Base-by-base conservation (phyloP, 2,888 invertebrate species). In the Amblyjoppa proteus region DNA sequence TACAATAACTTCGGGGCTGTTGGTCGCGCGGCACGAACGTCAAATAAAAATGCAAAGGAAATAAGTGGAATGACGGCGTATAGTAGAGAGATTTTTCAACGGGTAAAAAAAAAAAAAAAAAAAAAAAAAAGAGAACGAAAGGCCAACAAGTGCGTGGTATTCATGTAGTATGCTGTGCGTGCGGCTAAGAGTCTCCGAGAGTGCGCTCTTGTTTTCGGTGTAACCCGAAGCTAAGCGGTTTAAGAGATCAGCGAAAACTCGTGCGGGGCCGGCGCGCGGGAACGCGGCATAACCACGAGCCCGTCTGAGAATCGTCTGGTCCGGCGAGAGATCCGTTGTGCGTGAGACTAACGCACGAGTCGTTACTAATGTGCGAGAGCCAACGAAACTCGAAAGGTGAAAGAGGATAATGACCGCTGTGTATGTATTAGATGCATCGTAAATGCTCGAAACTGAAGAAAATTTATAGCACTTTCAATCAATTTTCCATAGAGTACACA, bases 141-240 rank as follows among this genome's bases (percentile, higher is more conserved):
- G 89, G 90, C 92, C 92, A 92, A 93, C 92, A 91, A 93, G 91
- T 91, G 88, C 91, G 90, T 90, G 45, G 89, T 75, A 49, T 74
- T 41, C 64, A 75, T 13, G 68, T 71, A 75, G 88, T 49, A 76
- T 71, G 45, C 71, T 70, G 53, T 77, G 77, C 74, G 90, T 89
- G 89, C 69, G 87, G 85, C 89, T 93, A 92, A 93, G 91, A 92
- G 92, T 91, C 76, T 81, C 89, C 53, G 88, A 89, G 90, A 93
- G 92, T 92, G 92, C 91, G 91, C 91, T 93, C 91, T 92, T 94
- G 93, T 93, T 94, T 94, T 94, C 92, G 93, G 93, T 93, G 94
- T 92, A 94, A 94, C 93, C 92, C 91, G 94, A 94, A 93, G 92
- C 94, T 94, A 94, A 94, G 93, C 93, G 93, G 93, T 92, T 94